phyloP scores from a whole-genome alignment of 2,888 invertebrate species.

The Syrphus vitripennis region DNA sequence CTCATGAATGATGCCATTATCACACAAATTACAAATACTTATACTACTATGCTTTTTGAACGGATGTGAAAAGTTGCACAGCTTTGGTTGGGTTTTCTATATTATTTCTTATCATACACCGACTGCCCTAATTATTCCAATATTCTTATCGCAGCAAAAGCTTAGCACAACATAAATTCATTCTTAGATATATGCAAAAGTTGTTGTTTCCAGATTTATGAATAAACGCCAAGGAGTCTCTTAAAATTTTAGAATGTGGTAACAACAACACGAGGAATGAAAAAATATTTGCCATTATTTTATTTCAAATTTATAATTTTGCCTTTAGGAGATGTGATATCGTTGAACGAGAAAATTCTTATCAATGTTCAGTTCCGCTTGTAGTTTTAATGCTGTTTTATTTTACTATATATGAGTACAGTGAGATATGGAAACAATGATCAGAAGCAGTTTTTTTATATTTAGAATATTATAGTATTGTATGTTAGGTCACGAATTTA shows the following conservation, averaged over 20 bases:
- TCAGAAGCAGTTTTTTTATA: background rate
- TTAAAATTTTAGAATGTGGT: background rate
- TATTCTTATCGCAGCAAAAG: constrained; percentile 1
- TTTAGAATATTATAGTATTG: background rate
- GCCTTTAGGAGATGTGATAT: constrained; percentile 20
- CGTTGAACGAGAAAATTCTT: constrained; percentile 63
- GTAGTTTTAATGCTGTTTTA: constrained; percentile 72
- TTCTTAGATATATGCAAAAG: background rate
- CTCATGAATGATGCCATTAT: background rate
- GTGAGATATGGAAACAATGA: background rate
- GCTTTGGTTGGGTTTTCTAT: background rate
- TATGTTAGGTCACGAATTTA: background rate
- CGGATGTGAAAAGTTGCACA: constrained; percentile 11
- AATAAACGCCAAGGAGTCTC: constrained; percentile 14
- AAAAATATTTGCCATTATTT: constrained; percentile 2
- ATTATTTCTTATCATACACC: background rate
- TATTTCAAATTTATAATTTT: background rate
- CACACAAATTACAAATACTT: background rate
- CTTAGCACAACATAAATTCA: background rate
- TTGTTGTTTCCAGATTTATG: background rate
- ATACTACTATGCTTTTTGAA: background rate
- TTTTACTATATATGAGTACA: constrained; percentile 9
- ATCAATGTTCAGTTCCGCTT: constrained; percentile 78
- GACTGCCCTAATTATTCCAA: constrained; percentile 20
- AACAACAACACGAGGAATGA: background rate